Evolutionary conservation across 2,888 invertebrate genomes (phyloP), one percentile per base, ranked within the genome.

Genomic region (Dicycla oo): DNA sequence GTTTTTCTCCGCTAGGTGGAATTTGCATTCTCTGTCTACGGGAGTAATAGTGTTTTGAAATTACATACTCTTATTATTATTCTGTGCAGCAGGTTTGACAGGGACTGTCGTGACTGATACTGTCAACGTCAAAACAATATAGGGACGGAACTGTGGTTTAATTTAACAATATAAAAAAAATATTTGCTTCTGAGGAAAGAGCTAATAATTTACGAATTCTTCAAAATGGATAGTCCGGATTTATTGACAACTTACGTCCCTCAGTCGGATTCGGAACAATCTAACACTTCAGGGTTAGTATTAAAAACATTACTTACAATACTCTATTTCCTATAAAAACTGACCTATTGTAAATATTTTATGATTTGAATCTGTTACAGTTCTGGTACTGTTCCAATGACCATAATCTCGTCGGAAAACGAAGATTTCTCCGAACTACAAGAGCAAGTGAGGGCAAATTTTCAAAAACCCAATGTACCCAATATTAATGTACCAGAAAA

Each of bases 401-500:
- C 18, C 26, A 53, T 67, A 45, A 38, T 49, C 11, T 49, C 62
- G 40, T 65, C 76, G 20, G 43, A 69, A 49, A 85, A 78, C 69
- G 89, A 90, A 73, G 87, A 90, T 43, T 80, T 84, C 30, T 68
- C 82, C 26, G 91, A 90, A 34, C 75, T 95, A 57, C 93, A 93
- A 57, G 90, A 94, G 66, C 92, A 95, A 89, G 92, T 93, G 1
- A 91, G 95, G 65, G 92, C 91, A 5, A 95, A 94, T 86, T 94
- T 95, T 73, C 94, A 94, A 69, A 95, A 95, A 82, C 94, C 94
- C 2, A 94, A 94, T 75, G 88, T 96, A 68, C 96, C 96, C 6
- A 95, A 95, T 88, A 91, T 93, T 11, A 97, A 97, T 90, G 93
- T 97, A 10, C 96, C 96, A 0, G 97, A 97, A 88, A 97, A 94